Evolutionary conservation across 2,113 vertebrate species (phyloP).

Genomic region (Cyanoderma ruficeps): DNA sequence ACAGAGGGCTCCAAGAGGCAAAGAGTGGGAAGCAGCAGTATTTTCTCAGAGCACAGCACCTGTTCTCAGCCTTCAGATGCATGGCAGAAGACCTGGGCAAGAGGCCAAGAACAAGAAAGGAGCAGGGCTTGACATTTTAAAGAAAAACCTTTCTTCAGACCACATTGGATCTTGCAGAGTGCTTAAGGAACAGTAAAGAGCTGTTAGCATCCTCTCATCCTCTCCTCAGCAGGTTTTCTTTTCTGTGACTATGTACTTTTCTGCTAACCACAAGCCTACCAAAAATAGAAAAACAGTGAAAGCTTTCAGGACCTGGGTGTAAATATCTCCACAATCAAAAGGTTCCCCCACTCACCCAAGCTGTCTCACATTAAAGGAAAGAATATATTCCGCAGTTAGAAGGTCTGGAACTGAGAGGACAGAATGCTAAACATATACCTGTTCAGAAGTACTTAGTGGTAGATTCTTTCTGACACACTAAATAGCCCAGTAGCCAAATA

Average conservation of each 20-base stretch:
- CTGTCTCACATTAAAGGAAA: not conserved
- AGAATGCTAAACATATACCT: not conserved
- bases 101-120: not conserved
- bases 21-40: not conserved
- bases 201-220: not conserved
- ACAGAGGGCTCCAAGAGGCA: not conserved
- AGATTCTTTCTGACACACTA: not conserved
- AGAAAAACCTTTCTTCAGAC: not conserved
- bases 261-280: not conserved
- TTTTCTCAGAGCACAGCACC: not conserved
- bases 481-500: not conserved
- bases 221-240: not conserved
- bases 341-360: not conserved
- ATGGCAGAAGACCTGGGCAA: not conserved
- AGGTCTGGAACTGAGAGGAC: not conserved
- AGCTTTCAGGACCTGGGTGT: not conserved
- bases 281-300: not conserved
- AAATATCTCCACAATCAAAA: not conserved
- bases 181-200: not conserved
- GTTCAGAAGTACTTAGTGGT: not conserved
- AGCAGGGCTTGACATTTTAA: not conserved
- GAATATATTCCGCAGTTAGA: not conserved
- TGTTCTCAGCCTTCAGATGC: not conserved
- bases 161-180: too few species aligned
- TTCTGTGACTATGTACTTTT: not conserved